phyloP scores from a whole-genome alignment of 2,113 vertebrate species.

The Leucosticte australis region DNA sequence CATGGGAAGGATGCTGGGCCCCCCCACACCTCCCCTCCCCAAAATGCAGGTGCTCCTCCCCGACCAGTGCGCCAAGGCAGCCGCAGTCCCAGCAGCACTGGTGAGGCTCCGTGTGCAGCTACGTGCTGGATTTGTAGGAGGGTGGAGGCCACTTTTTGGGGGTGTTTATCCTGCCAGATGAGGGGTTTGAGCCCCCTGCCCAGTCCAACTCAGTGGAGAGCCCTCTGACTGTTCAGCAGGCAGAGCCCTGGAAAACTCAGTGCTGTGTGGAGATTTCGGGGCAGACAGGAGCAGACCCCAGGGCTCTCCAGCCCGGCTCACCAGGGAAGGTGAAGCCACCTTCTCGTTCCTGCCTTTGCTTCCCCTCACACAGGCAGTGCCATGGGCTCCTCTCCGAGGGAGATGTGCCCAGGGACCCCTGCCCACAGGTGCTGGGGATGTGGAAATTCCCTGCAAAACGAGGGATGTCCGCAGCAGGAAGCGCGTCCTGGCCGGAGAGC shows the following conservation, averaged over 20 bases:
- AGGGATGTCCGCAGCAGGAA: not conserved
- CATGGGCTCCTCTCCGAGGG: fast-evolving
- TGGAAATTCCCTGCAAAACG: fast-evolving
- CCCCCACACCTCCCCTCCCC: not conserved
- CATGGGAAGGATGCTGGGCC: not conserved
- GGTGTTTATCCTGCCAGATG: not conserved
- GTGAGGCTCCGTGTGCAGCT: not conserved
- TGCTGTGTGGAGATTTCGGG: fast-evolving
- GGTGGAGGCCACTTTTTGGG: not conserved
- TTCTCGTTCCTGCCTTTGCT: not conserved
- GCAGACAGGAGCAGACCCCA: not conserved
- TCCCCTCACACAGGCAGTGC: fast-evolving
- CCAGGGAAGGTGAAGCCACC: not conserved
- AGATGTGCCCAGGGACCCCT: not conserved
- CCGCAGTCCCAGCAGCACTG: not conserved
- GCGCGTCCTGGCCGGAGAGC: fast-evolving
- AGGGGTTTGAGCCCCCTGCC: not conserved
- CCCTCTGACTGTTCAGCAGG: not conserved
- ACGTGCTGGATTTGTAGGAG: not conserved
- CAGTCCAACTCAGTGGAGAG: not conserved
- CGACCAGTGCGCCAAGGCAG: not conserved
- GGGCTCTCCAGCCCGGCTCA: not conserved
- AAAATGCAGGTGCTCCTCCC: not conserved
- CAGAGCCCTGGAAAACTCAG: not conserved
- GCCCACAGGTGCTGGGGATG: not conserved